Evolutionary conservation across 2,113 vertebrate genomes (phyloP).

Genomic region (Oryzias woworae): DNA sequence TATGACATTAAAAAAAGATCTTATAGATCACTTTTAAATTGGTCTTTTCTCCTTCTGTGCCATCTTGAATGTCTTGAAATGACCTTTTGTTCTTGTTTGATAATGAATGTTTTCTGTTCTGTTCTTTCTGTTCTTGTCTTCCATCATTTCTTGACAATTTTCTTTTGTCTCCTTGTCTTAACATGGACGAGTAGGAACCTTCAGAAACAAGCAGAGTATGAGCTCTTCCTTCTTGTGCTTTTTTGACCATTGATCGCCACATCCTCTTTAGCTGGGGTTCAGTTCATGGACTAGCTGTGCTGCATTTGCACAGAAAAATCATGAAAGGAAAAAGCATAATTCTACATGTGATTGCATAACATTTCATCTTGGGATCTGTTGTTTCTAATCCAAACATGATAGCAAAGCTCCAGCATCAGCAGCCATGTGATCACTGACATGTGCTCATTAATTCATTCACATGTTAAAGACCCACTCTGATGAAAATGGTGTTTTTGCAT

Average conservation of each 20-base stretch:
- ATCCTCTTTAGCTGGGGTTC: constrained; percentile 35
- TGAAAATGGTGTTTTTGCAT: no score
- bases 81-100: background rate
- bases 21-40: background rate
- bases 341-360: constrained; percentile 24
- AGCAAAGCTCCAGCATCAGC: constrained; percentile 19
- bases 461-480: background rate
- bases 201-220: constrained; percentile 79
- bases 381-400: constrained; percentile 13
- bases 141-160: constrained; percentile 42
- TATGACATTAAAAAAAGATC: background rate
- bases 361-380: constrained; percentile 40
- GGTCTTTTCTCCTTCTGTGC: constrained; percentile 5
- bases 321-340: constrained; percentile 45
- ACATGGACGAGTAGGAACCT: constrained; percentile 81
- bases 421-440: constrained; percentile 18
- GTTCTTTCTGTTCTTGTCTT: constrained; percentile 19
- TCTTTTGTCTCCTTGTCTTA: constrained; percentile 60
- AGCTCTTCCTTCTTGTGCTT: constrained; percentile 62
- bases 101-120: constrained; percentile 14
- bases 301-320: constrained; percentile 36
- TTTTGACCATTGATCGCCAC: constrained; percentile 56
- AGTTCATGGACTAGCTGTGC: constrained; percentile 39
- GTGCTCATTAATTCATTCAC: constrained; percentile 48
- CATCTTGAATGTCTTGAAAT: background rate